Base-by-base conservation (phyloP, 1,140 invertebrate genomes). In the Achroia grisella region DNA sequence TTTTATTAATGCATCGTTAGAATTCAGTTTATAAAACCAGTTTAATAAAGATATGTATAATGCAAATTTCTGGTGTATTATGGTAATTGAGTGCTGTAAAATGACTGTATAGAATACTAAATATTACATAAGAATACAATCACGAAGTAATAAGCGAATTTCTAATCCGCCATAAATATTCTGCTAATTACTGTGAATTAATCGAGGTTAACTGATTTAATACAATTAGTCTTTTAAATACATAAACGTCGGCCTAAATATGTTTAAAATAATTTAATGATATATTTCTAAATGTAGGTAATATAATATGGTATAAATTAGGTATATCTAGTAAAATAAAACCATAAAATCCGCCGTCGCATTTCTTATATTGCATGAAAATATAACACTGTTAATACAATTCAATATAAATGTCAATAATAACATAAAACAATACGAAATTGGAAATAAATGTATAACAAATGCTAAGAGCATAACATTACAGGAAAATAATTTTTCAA, bases 301-400 rank as follows among this genome's bases (percentile, higher is more conserved):
- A 2, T 23, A 23, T 3, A 3, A 3, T 23, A 23, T 6, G 6
- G 6, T 3, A 3, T 23, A 23, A 23, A 23, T 23, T 23, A 23
- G 17, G 17, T 23, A n/a, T 23, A 23, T 6, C 6, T 23, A 23
- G 6, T 36, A 23, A 62, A 78, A 74, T 70, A 67, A 79, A 76
- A 80, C 62, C 64, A 62, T 33, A 61, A 17, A 46, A 46, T 85
- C 65, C 81, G 81, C 81, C 81, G 69, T 85, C 78, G 75, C 81
- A 85, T 81, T 79, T 68, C 61, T 50, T 85, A 67, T 85, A 85
- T 82, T 82, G 78, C 59, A 82, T 67, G 75, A 81, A 82, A 82
- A 79, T 56, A 77, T 63, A 69, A 73, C 58, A 65, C 43, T 39
- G 11, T 50, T 15, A 50, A 29, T 39, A 44, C 15, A 45, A 29